A percentile compares a stretch with the other conserved stretches of the same genome.
Conservation (phyloP, 2,888 invertebrate genomes). For the Netelia melanura region DNA sequence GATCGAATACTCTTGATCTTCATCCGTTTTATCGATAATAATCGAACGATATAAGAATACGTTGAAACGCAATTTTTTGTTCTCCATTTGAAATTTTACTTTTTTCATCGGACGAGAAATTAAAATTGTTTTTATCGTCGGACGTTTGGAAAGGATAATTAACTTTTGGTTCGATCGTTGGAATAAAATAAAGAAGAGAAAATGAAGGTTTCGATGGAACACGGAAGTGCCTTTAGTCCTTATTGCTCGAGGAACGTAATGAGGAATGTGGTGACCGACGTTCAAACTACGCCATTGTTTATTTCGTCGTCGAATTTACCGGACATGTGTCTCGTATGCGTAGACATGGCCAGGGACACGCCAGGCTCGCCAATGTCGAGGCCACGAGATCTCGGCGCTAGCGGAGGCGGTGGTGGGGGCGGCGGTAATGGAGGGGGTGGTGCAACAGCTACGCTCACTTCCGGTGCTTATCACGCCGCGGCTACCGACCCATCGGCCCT, state of each 20-base stretch:
- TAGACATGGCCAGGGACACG: slow-evolving; percentile 86
- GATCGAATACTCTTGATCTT: too few relatives aligned
- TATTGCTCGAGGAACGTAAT: slow-evolving; percentile 64
- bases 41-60: too few relatives aligned
- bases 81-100: too few relatives aligned
- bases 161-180: neutral
- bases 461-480: slow-evolving; percentile 82
- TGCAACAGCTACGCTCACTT: slow-evolving; percentile 85
- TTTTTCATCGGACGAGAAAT: too few relatives aligned
- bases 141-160: too few relatives aligned
- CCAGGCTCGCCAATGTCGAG: slow-evolving; percentile 85
- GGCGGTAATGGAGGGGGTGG: slow-evolving; percentile 80
- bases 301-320: slow-evolving; percentile 68
- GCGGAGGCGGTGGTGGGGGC: slow-evolving; percentile 75
- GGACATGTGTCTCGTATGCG: slow-evolving; percentile 77
- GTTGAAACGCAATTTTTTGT: too few relatives aligned
- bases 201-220: slow-evolving; percentile 75
- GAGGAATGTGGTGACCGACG: slow-evolving; percentile 20
- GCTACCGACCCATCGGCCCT: slow-evolving; percentile 86
- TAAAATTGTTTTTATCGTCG: too few relatives aligned
- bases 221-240: slow-evolving; percentile 73
- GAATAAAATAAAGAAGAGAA: neutral
- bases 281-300: slow-evolving; percentile 38
- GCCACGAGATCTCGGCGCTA: slow-evolving; percentile 81
- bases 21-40: too few relatives aligned